These are phyloP conservation scores for Limnephilus auricula DNA, from an alignment of 2,888 invertebrate genomes.

Conservation along the genomic window DNA sequence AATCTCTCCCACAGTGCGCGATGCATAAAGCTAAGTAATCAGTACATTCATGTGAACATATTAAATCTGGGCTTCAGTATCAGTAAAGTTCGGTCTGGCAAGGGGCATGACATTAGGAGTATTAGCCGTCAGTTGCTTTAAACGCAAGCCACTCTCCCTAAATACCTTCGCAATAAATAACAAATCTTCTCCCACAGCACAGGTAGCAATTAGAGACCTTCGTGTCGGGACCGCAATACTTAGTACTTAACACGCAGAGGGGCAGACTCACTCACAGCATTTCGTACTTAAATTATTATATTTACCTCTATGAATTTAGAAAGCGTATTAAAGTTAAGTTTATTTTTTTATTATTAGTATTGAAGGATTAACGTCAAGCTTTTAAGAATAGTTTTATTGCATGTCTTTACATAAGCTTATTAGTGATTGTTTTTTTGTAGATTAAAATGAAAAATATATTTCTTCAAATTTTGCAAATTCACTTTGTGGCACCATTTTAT, in stretches of 20 bases:
- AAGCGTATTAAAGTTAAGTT: not conserved
- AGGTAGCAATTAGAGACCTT: constrained; percentile 34
- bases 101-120: constrained; percentile 7
- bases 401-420: not conserved
- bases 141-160: constrained; percentile 20
- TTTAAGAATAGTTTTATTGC: not conserved
- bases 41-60: not conserved
- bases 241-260: not conserved
- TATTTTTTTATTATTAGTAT: too few species aligned
- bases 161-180: constrained; percentile 16
- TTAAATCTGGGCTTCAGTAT: not conserved
- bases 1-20: not conserved
- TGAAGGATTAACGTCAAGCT: not conserved
- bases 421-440: too few species aligned
- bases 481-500: too few species aligned
- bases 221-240: constrained; percentile 28
- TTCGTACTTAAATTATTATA: not conserved
- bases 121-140: constrained; percentile 22
- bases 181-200: constrained; percentile 32
- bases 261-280: not conserved
- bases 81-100: not conserved
- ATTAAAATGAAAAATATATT: too few species aligned
- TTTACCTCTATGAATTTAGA: not conserved
- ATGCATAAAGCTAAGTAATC: not conserved
- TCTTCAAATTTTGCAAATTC: too few species aligned